Evolutionary conservation across 37 sponge, comb jelly and placozoan species (phyloP).

Genomic region (Oopsacas minuta): DNA sequence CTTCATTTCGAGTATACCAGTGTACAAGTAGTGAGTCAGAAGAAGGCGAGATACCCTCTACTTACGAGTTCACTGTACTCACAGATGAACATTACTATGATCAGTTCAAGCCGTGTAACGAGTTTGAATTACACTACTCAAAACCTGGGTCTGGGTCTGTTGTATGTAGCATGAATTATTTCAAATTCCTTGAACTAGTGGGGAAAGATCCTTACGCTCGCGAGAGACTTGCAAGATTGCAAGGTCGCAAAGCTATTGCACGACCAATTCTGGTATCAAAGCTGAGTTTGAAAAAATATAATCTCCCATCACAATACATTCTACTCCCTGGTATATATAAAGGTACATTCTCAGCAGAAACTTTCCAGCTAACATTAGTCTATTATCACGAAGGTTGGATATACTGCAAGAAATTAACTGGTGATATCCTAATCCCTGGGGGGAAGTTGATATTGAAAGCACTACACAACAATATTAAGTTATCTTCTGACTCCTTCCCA

Average conservation of each 20-base stretch:
- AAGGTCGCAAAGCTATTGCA: neutral
- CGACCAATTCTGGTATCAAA: neutral
- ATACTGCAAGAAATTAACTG: neutral
- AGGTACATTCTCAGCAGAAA: neutral
- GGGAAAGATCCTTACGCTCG: neutral
- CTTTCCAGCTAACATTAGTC: neutral
- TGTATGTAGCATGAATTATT: neutral
- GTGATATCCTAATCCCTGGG: neutral
- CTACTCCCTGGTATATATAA: neutral
- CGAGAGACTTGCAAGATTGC: neutral
- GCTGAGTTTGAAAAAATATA: neutral
- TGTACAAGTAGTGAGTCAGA: neutral
- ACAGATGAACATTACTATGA: neutral
- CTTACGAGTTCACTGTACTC: neutral
- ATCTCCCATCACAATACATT: neutral
- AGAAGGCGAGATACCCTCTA: neutral
- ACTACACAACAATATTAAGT: neutral
- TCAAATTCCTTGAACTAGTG: neutral
- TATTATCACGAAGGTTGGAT: neutral
- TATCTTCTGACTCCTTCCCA: neutral
- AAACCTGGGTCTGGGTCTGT: neutral
- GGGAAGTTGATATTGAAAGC: neutral
- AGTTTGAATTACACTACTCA: neutral
- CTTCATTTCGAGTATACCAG: neutral
- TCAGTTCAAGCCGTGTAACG: neutral